A percentile compares a stretch with the other conserved stretches of the same genome.
phyloP scores from a whole-genome alignment of 2,888 invertebrate species.

The Eilema caniola region DNA sequence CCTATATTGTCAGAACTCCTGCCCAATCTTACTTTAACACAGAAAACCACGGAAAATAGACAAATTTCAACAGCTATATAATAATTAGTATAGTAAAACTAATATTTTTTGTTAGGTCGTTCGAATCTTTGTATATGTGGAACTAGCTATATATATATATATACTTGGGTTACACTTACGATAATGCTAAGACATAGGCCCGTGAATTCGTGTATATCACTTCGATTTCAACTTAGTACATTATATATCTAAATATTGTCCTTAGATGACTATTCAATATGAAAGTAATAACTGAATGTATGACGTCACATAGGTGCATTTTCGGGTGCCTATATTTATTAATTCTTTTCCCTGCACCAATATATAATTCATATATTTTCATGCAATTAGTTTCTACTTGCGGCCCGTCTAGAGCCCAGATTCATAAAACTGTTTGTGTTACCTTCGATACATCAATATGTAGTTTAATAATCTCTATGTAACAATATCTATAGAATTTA shows the following conservation, averaged over 20 bases:
- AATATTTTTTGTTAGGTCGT: conserved; percentile 20
- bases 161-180: conserved; percentile 2
- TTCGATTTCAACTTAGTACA: conserved; percentile 22
- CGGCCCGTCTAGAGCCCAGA: no score
- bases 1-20: conserved; percentile 68
- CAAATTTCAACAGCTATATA: conserved; percentile 65
- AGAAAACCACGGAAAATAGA: conserved; percentile 83
- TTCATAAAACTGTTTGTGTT: conserved; percentile 26
- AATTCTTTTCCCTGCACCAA: neutral
- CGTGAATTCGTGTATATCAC: conserved; percentile 9
- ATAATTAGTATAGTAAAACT: conserved; percentile 29
- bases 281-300: neutral
- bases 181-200: conserved; percentile 14
- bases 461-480: conserved; percentile 30
- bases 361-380: conserved; percentile 6
- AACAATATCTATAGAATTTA: conserved; percentile 61
- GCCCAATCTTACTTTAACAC: conserved; percentile 65
- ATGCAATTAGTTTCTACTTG: neutral
- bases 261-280: conserved; percentile 17
- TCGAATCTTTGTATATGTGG: conserved; percentile 11
- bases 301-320: neutral
- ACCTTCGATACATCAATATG: conserved; percentile 28
- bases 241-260: conserved; percentile 29
- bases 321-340: neutral
- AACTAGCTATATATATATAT: neutral